Base-by-base conservation (phyloP, 2,113 vertebrate genomes). In the Aegithalos caudatus region DNA sequence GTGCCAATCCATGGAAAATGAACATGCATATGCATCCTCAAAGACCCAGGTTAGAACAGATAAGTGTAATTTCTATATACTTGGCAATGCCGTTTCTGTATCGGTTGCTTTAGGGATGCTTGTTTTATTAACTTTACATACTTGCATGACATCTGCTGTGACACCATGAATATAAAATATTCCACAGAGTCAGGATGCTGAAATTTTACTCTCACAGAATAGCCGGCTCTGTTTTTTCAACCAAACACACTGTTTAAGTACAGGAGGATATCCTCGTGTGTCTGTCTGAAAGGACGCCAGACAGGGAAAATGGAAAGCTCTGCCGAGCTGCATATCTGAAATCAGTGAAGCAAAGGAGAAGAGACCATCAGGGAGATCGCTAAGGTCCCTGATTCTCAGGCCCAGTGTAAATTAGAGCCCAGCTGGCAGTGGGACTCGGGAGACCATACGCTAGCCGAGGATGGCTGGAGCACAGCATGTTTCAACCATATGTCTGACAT, bases 361-460 rank as follows among this genome's bases (percentile, higher is more conserved):
- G 92, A 94, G 84, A 61, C 81, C 94, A 96, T 88, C 88, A 73
- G 92, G 90, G 93, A 93, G 44, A 51, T 35, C 6, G 88, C 73
- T 79, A 29, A 93, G 82, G 93, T 78, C 82, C 92, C 90, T 18
- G 93, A 90, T 94, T 96, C 67, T 96, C 90, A 56, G 81, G 90
- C 82, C 90, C 90, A 44, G 67, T 44, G 94, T 88, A 94, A 96
- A 96, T 94, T 83, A 90, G 95, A 95, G 92, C 94, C 95, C 95
- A 97, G 94, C 96, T 97, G 95, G 95, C 96, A 96, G 85, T 2
- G 74, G 90, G 47, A 73, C 94, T 94, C 92, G 0, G 82, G 94
- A 96, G 94, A 94, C 96, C 96, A 96, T 96, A 95, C 93, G 94
- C 93, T 96, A 95, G 87, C 92, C 3, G 92, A 95, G 95, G 94